Evolutionary conservation across 2,113 vertebrate species (phyloP), one percentile per base, ranked within the genome.

Genomic region (Castor canadensis): DNA sequence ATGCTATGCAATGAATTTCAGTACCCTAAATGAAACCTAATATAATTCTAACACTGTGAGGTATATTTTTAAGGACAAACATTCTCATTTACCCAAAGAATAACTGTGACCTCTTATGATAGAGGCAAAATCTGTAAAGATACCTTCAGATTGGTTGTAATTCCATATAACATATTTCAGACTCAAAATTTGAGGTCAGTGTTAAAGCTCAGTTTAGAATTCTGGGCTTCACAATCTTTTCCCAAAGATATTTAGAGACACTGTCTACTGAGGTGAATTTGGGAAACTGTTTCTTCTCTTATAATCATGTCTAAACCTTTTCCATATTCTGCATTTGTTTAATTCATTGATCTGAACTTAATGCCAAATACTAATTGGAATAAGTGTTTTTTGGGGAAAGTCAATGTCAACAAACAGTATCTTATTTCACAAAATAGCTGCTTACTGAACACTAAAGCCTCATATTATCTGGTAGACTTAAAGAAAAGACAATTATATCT

Each of bases 31-130:
- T 95, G 60, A 93, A 96, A 80, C 43, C 9, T 30, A 76, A 43
- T 84, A 45, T 28, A 77, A 91, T 64, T 79, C 12, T 82, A 91
- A 87, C 9, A 64, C 28, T 9, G 32, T n/a, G 38, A 43, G 32
- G 17, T 24, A 87, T n/a, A 72, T 22, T 75, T 95, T 95, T 87
- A 89, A 62, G 54, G 45, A 89, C 9, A 89, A 87, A 87, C 73
- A 56, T 45, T 35, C 56, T 30, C 15, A 83, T 96, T 93, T 91
- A 83, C 4, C 5, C 30, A 54, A 54, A 89, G 24, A 62, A 12
- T 71, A 79, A 35, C 30, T 77, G 3, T 79, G 22, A 62, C 4
- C 3, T 79, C 11, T 82, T 93, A 47, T 19, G 12, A 87, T 73
- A 93, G 17, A 67, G 22, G 13, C 32, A 83, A 84, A 9, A 20